Evolutionary conservation across 2,888 invertebrate genomes (phyloP), one percentile per base, ranked within the genome.

Genomic region (Xanthorhoe designata): DNA sequence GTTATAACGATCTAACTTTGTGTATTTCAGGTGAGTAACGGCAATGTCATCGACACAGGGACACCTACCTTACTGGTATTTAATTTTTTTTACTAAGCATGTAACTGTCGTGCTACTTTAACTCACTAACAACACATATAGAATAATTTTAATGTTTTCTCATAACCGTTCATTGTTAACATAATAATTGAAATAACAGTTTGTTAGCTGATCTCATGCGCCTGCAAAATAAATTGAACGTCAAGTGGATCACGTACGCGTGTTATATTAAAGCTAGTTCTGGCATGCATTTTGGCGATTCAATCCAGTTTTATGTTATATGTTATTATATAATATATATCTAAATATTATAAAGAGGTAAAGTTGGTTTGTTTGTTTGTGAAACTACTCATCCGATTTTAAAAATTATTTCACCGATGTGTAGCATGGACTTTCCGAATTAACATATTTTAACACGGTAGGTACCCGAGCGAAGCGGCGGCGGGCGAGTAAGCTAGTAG

Each of bases 31-130:
- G 92, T 93, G 92, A 92, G 93, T 93, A 93, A 93, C 92, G 93
- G 93, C 91, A 93, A 93, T 92, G 92, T 92, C 92, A 91, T 93
- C 92, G 93, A 93, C 83, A 91, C 92, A 79, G 93, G 93, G 89
- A 92, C 93, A 82, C 89, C 91, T 78, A 91, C 93, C 81, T 82
- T 93, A 83, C 91, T 93, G 93, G 93, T 93, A 93, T 87, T 87
- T 91, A 91, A 82, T 84, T 81, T 78, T 78, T 81, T 80, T 78
- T 79, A 83, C 77, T 82, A 75, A 78, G 88, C 87, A 88, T 87
- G 87, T 71, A 58, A 57, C 69, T 69, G 64, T 73, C 70, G 70
- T 75, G 64, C 64, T 51, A 69, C 55, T 49, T 51, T 66, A 66
- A 68, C 56, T 38, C 61, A 64, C 61, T 65, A 61, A 65, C 63